These are phyloP conservation scores for Rhamnusium bicolor DNA, from an alignment of 2,888 invertebrate species.

Conservation along the genomic window DNA sequence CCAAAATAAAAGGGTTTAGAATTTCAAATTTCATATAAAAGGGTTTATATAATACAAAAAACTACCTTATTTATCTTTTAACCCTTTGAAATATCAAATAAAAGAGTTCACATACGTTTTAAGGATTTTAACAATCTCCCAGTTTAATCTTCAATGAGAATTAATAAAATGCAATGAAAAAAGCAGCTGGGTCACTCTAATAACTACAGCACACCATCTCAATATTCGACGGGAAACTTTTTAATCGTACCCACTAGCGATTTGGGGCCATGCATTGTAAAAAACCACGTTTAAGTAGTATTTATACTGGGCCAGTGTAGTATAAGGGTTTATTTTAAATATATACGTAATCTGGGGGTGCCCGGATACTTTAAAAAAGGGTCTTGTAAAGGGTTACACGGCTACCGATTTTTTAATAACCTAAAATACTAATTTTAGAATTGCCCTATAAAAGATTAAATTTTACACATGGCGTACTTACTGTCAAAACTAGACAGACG, in stretches of 20 bases:
- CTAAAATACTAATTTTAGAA: constrained; percentile 51
- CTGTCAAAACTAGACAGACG: constrained; percentile 49
- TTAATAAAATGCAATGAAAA: constrained; percentile 30
- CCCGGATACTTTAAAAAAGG: constrained; percentile 44
- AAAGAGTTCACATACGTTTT: constrained; percentile 55
- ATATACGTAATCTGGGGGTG: constrained; percentile 50
- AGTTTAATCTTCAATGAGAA: constrained; percentile 20
- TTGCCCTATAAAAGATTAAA: constrained; percentile 48
- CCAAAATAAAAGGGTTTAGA: constrained; percentile 67
- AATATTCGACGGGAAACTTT: constrained; percentile 40
- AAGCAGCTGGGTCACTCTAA: constrained; percentile 41
- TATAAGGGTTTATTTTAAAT: constrained; percentile 54
- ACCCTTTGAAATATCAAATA: constrained; percentile 60
- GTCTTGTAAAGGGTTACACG: constrained; percentile 49
- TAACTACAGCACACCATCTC: constrained; percentile 33
- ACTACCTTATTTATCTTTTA: constrained; percentile 62
- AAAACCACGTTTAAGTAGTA: constrained; percentile 53
- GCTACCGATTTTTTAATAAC: constrained; percentile 54
- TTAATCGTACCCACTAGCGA: constrained; percentile 24
- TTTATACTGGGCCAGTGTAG: constrained; percentile 45
- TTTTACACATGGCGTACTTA: constrained; percentile 52
- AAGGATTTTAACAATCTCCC: constrained; percentile 52
- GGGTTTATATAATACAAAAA: constrained; percentile 56
- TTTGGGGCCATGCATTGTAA: constrained; percentile 42
- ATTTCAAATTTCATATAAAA: constrained; percentile 60